Evolutionary conservation across 2,888 invertebrate species (phyloP), one percentile per base, ranked within the genome.

Genomic region (Papilio demoleus): DNA sequence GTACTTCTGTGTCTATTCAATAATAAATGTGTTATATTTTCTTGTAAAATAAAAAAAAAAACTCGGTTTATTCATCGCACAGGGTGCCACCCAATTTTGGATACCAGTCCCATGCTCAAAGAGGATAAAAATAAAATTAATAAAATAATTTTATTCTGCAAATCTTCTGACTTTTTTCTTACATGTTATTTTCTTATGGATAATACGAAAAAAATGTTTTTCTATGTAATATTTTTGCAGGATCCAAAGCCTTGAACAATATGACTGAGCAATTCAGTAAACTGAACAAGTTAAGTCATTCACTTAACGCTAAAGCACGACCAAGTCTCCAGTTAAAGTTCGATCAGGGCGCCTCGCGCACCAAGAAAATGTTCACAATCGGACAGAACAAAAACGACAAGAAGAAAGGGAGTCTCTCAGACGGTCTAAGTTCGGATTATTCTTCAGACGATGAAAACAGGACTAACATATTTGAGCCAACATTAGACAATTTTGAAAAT

Each of bases 211-310:
- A n/a, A n/a, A n/a, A n/a, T n/a, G n/a, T n/a, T n/a, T n/a, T n/a
- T n/a, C n/a, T n/a, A n/a, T n/a, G n/a, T n/a, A n/a, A n/a, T 24
- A 17, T 69, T 68, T 82, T 88, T 72, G 19, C 83, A 96, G 97
- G 97, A 79, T 95, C 96, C 9, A 97, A 97, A 91, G 97, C 97
- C 60, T 88, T 97, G 69, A 96, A 94, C 72, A 97, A 97, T 82
- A 96, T 97, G 93, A 95, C 96, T 0, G 97, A 97, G 74, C 97
- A 97, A 81, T 96, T 98, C 86, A 97, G 96, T 70, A 97, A 97
- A 84, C 86, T 97, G 45, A 96, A 96, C 82, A 95, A 95, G 77
- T 89, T 96, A 42, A 93, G 95, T 68, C 94, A 94, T 75, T 94
- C 94, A 27, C 92, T 95, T 58, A 94, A 94, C 77, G 92, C 94